Evolutionary conservation across 2,113 vertebrate species (phyloP).

Genomic region (Urocynchramus pylzowi): DNA sequence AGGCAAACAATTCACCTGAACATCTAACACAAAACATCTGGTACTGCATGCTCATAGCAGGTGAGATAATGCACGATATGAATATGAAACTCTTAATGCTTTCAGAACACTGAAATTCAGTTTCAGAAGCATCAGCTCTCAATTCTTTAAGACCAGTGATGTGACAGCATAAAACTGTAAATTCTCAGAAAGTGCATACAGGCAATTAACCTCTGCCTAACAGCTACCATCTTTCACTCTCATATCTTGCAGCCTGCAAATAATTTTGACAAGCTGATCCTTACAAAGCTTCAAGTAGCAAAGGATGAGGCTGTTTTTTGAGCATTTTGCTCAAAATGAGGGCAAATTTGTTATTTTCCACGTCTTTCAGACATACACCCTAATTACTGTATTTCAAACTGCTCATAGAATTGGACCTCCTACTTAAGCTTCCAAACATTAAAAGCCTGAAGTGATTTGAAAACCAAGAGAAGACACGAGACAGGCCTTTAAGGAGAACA

Average conservation of each 20-base stretch:
- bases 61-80: neutral
- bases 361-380: neutral
- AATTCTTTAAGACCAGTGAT: neutral
- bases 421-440: neutral
- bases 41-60: neutral
- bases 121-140: neutral
- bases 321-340: neutral
- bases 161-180: conserved; percentile 3
- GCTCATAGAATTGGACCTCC: neutral
- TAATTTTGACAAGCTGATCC: conserved; percentile 11
- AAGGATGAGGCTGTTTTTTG: neutral
- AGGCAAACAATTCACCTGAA: neutral
- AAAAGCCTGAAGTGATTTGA: conserved; percentile 11
- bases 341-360: neutral
- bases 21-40: neutral
- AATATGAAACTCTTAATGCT: neutral
- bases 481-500: neutral
- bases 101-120: neutral
- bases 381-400: neutral
- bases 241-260: neutral
- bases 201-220: conserved; percentile 21
- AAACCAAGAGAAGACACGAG: neutral
- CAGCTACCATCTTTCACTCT: conserved; percentile 1
- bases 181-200: neutral
- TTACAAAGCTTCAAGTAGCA: neutral